These are phyloP conservation scores for Habropoda laboriosa DNA, from an alignment of 1,140 invertebrate genomes.

Conservation along the genomic window DNA sequence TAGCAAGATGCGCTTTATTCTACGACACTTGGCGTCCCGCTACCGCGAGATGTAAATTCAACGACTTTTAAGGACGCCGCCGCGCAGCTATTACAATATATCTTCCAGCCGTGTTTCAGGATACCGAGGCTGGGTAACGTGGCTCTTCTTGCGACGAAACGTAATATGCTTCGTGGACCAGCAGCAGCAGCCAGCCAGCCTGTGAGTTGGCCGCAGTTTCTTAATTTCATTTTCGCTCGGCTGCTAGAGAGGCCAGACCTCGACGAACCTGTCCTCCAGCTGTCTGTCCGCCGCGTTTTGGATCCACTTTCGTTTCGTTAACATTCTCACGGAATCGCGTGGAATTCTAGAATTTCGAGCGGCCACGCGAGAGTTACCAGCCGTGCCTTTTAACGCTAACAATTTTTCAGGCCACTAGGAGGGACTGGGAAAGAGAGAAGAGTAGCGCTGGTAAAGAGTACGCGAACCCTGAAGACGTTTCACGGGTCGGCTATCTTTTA, in stretches of 20 bases:
- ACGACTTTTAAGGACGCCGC: constrained; percentile 40
- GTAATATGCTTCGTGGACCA: constrained; percentile 45
- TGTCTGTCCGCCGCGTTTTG: constrained; percentile 5
- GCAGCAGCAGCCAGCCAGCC: background rate
- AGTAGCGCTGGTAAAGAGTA: background rate
- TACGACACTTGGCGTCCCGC: constrained; percentile 25
- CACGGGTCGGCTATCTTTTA: constrained; percentile 25
- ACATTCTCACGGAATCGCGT: background rate
- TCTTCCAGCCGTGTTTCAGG: background rate
- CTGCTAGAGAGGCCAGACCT: constrained; percentile 8
- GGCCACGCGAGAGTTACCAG: background rate
- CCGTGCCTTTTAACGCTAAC: background rate
- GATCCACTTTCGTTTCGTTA: background rate
- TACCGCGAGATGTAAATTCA: constrained; percentile 56
- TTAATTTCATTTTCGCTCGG: constrained; percentile 58
- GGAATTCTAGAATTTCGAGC: background rate
- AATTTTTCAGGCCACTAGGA: constrained; percentile 5
- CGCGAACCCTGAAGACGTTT: constrained; percentile 6
- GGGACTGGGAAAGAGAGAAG: background rate
- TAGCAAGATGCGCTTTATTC: constrained; percentile 38
- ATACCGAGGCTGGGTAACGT: constrained; percentile 10
- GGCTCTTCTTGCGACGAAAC: constrained; percentile 10
- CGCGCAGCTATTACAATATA: constrained; percentile 57
- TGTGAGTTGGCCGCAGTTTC: constrained; percentile 31
- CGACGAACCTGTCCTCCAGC: constrained; percentile 1